phyloP scores from a whole-genome alignment of 92 coral and sea anemone species.

The Phenganax stokvisi region DNA sequence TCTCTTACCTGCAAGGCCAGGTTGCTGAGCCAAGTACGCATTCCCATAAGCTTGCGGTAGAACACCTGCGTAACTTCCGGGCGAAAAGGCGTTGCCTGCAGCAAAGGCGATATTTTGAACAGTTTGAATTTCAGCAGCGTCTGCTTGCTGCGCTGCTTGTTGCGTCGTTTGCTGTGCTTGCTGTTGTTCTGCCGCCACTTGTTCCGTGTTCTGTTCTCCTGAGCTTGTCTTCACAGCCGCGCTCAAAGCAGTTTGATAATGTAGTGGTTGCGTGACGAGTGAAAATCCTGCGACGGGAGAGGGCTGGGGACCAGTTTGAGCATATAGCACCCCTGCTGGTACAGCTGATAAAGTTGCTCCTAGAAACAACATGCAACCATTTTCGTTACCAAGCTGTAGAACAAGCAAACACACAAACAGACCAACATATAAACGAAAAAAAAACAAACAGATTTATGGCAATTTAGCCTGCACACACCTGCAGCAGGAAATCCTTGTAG shows the following conservation, averaged over 20 bases:
- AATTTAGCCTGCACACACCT: constrained; percentile 43
- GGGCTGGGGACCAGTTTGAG: constrained; percentile 69
- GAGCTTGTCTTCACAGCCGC: constrained; percentile 61
- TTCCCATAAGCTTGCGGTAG: constrained; percentile 64
- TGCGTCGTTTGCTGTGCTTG: constrained; percentile 48
- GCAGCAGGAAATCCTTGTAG: constrained; percentile 71
- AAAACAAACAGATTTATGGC: background rate
- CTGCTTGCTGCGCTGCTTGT: constrained; percentile 57
- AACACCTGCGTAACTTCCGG: constrained; percentile 31
- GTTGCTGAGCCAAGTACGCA: constrained; percentile 72
- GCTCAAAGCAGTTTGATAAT: constrained; percentile 83
- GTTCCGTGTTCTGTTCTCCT: constrained; percentile 75
- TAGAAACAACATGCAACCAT: background rate
- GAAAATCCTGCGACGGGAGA: constrained; percentile 53
- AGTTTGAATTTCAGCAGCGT: constrained; percentile 58
- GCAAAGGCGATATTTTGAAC: constrained; percentile 77
- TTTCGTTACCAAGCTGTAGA: background rate
- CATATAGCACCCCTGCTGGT: constrained; percentile 63
- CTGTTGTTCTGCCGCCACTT: constrained; percentile 62
- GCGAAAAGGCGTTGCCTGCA: constrained; percentile 46
- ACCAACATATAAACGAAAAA: background rate
- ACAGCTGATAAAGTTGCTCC: constrained; percentile 76
- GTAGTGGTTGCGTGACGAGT: constrained; percentile 86
- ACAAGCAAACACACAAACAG: background rate
- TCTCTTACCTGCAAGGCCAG: constrained; percentile 74